Conservation (phyloP, 2,113 vertebrate species). For the Dendrocopos noguchii region DNA sequence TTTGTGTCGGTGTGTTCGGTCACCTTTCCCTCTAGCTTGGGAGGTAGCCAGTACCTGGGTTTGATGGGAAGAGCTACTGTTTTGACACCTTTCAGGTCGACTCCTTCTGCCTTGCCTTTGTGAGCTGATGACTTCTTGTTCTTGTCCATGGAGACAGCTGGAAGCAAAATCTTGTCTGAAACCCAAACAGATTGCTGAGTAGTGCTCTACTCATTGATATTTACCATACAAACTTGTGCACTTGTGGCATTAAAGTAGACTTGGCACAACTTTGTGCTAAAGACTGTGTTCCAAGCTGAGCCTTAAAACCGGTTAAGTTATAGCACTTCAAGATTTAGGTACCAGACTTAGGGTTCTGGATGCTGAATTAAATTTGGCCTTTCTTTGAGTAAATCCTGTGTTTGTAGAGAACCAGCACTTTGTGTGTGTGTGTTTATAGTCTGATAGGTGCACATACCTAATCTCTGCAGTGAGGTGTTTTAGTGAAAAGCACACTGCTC, state of each 20-base stretch:
- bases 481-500: neutral
- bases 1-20: neutral
- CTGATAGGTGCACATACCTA: neutral
- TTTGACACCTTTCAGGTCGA: neutral
- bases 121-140: neutral
- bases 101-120: neutral
- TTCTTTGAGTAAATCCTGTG: neutral
- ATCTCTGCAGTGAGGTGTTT: neutral
- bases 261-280: neutral
- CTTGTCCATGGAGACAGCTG: neutral
- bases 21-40: rapidly evolving
- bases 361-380: neutral
- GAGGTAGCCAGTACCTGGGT: neutral
- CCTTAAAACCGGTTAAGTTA: neutral
- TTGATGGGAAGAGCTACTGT: neutral
- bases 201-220: neutral
- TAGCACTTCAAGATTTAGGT: neutral
- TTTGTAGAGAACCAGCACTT: neutral
- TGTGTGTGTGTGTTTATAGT: neutral
- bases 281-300: neutral
- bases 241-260: neutral
- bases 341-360: neutral
- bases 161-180: neutral
- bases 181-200: neutral
- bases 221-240: neutral